phyloP scores from a whole-genome alignment of 2,113 vertebrate species.

The Malaclemys terrapin region DNA sequence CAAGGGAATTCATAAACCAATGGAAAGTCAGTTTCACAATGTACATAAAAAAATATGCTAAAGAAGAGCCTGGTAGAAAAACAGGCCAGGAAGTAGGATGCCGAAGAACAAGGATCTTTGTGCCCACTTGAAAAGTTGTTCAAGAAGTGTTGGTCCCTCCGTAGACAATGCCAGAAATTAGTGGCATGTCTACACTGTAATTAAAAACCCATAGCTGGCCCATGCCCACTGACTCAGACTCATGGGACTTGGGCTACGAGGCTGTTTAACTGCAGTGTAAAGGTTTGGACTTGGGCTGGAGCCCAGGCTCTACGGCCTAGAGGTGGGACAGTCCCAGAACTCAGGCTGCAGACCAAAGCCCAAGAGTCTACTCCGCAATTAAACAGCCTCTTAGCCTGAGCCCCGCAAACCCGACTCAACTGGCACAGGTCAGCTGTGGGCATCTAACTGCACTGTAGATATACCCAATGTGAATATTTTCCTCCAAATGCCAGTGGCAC shows the following conservation, averaged over 20 bases:
- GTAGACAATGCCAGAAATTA: too few species aligned
- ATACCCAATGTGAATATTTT: not conserved
- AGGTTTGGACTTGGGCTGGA: too few species aligned
- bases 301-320: not conserved
- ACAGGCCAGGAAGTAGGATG: not conserved
- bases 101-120: not conserved
- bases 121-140: not conserved
- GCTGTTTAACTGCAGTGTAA: too few species aligned
- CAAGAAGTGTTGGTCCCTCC: not conserved
- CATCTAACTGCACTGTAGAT: not conserved
- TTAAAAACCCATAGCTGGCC: too few species aligned
- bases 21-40: fast-evolving
- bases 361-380: too few species aligned
- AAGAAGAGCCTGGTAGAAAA: not conserved
- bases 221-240: too few species aligned
- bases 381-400: too few species aligned
- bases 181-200: too few species aligned
- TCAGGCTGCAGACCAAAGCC: too few species aligned
- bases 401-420: too few species aligned
- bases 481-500: not conserved
- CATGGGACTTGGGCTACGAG: too few species aligned
- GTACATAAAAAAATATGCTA: not conserved
- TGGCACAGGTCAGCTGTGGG: too few species aligned
- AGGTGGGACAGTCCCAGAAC: not conserved
- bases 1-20: not conserved